Base-by-base conservation (phyloP, 2,113 vertebrate genomes). In the Pterocles burchelli region DNA sequence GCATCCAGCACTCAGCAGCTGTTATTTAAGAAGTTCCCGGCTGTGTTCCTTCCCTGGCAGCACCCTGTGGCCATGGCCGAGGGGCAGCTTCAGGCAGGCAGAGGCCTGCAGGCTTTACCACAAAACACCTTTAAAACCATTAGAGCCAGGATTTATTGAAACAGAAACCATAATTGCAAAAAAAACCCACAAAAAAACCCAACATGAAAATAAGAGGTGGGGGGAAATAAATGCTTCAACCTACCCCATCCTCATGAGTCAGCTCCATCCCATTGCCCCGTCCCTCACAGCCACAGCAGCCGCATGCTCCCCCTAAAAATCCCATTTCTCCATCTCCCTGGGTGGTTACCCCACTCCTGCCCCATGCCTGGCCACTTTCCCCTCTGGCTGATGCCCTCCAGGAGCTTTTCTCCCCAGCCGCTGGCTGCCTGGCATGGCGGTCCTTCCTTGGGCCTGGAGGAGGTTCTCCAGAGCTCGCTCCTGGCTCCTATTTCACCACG, bases 311-410 rank as follows among this genome's bases (percentile, higher is more conserved):
- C 43, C 34, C 52, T 22, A 22, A n/a, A 49, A 49, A 28, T 4
- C n/a, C 25, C 25, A 43, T 65, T 48, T 38, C 12, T 26, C 26
- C 38, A 17, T 46, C 13, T 73, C 4, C 5, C 54, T 17, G 3
- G 7, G 15, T 51, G 46, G 41, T 41, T 41, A 41, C 11, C 38
- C 57, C 12, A 38, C 11, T 21, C 25, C 17, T 13, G 7, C 17
- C 31, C 55, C 6, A 5, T 9, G 14, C 25, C 9, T 31, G 10
- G 15, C 51, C 16, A 2, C 31, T 21, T 46, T 5, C 10, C 28
- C 49, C 15, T 17, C 41, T n/a, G 5, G 5, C 52, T 6, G 4
- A 18, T 1, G 4, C 33, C 18, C 24, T 26, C 11, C 1, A 13
- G 58, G 18, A 28, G 13, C 28, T 73, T 43, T 45, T 17, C 28